Evolutionary conservation across 1,140 invertebrate genomes (phyloP).

Genomic region (Adelges cooleyi): DNA sequence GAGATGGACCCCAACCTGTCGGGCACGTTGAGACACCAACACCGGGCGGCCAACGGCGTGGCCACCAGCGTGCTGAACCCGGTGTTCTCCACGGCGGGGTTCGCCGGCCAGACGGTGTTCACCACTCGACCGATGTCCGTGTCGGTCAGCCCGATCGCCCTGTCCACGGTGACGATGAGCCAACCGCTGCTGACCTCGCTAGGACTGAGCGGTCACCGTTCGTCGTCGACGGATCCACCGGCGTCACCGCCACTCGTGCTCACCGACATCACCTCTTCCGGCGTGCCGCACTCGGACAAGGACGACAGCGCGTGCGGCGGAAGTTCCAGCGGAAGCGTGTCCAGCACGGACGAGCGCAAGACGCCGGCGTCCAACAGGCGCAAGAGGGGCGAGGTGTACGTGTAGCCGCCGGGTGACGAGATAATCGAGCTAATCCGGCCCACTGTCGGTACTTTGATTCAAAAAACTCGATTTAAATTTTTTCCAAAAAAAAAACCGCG

Average conservation of each 20-base stretch:
- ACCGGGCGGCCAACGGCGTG: constrained; percentile 46
- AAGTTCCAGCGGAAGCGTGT: constrained; percentile 34
- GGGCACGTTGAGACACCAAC: background rate
- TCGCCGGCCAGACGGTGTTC: constrained; percentile 45
- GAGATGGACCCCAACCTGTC: constrained; percentile 49
- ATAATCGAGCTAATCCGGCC: too few relatives aligned
- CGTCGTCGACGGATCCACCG: constrained; percentile 32
- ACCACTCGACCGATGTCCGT: constrained; percentile 39
- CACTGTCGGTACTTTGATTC: too few relatives aligned
- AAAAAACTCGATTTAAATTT: too few relatives aligned
- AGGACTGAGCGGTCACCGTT: constrained; percentile 32
- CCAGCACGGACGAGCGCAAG: constrained; percentile 39
- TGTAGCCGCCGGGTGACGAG: constrained; percentile 38
- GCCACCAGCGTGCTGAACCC: constrained; percentile 57
- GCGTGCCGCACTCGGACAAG: constrained; percentile 38
- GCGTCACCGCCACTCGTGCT: background rate
- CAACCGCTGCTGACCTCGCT: constrained; percentile 39
- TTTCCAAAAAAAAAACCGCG: too few relatives aligned
- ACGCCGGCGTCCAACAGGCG: constrained; percentile 40
- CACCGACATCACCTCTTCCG: background rate
- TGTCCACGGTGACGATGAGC: constrained; percentile 39
- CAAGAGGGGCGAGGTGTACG: constrained; percentile 44
- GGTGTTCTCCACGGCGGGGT: constrained; percentile 50
- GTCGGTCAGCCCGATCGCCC: constrained; percentile 38
- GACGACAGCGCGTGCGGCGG: constrained; percentile 38